Evolutionary conservation across 1,140 invertebrate genomes (phyloP).

Genomic region (Drosophila kanapiae): DNA sequence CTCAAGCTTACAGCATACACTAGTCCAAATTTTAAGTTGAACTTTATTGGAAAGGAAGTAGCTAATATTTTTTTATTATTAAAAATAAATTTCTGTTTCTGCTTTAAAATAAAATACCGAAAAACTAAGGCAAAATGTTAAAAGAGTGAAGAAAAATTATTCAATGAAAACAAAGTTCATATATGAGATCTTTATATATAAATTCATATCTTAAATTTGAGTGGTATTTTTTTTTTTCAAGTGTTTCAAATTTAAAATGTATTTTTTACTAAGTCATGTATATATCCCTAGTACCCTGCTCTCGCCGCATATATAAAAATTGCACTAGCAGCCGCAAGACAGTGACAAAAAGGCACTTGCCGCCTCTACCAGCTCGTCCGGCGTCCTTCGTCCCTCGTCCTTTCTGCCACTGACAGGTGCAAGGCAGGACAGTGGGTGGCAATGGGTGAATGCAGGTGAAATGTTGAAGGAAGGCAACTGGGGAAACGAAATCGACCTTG

Average conservation of each 20-base stretch:
- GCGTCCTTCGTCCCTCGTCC: slow-evolving; percentile 8
- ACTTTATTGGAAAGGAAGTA: neutral
- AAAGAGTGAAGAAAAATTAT: too few species aligned
- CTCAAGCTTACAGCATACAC: neutral
- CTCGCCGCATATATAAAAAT: slow-evolving; percentile 69
- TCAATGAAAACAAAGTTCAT: too few species aligned
- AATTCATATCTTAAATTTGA: neutral
- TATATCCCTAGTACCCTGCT: slow-evolving; percentile 33
- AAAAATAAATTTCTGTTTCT: neutral
- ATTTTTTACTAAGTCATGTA: neutral
- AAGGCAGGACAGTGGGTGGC: slow-evolving; percentile 27
- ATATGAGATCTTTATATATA: too few species aligned
- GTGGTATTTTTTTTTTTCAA: neutral
- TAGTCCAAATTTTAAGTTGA: neutral
- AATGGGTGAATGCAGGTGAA: slow-evolving; percentile 1
- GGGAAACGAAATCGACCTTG: slow-evolving; percentile 80
- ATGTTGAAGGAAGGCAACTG: slow-evolving; percentile 23
- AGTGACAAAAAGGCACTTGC: slow-evolving; percentile 81
- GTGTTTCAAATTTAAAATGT: neutral
- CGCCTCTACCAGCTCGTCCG: slow-evolving; percentile 21
- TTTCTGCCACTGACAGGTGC: slow-evolving; percentile 53
- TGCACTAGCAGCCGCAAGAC: slow-evolving; percentile 73
- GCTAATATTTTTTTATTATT: neutral
- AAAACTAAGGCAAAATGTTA: too few species aligned
- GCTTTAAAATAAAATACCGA: too few species aligned